These are phyloP conservation scores for Spea hammondii DNA, from an alignment of 2,797 vertebrate species.

Conservation along the genomic window DNA sequence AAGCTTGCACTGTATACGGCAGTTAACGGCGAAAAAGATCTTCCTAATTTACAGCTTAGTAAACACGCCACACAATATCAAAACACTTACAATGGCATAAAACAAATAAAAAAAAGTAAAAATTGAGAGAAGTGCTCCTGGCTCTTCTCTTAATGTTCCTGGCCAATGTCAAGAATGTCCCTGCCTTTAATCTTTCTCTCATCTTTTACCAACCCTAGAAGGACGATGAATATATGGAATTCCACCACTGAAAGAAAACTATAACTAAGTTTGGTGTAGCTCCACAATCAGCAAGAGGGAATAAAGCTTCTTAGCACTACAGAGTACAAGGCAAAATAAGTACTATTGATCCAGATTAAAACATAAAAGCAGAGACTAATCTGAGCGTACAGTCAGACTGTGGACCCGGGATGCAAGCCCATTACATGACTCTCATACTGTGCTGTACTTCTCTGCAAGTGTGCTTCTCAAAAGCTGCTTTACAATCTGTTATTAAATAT, in stretches of 20 bases:
- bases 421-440: constrained; percentile 20
- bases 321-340: constrained; percentile 17
- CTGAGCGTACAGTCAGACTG: constrained; percentile 6
- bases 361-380: constrained; percentile 21
- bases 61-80: too few species aligned
- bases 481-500: constrained; percentile 19
- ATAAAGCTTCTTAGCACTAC: constrained; percentile 10
- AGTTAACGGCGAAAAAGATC: too few species aligned
- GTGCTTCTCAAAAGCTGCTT: constrained; percentile 2
- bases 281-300: background rate
- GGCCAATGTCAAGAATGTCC: background rate
- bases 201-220: background rate
- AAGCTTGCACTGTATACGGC: too few species aligned
- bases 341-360: constrained; percentile 41
- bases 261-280: background rate
- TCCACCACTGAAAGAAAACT: background rate
- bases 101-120: too few species aligned
- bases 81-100: too few species aligned
- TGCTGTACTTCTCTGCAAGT: constrained; percentile 25
- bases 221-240: background rate
- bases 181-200: background rate
- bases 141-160: background rate
- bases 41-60: too few species aligned
- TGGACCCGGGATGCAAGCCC: constrained; percentile 15
- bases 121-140: too few species aligned